Evolutionary conservation across 2,888 invertebrate species (phyloP), one percentile per base, ranked within the genome.

Genomic region (Sicus ferrugineus): DNA sequence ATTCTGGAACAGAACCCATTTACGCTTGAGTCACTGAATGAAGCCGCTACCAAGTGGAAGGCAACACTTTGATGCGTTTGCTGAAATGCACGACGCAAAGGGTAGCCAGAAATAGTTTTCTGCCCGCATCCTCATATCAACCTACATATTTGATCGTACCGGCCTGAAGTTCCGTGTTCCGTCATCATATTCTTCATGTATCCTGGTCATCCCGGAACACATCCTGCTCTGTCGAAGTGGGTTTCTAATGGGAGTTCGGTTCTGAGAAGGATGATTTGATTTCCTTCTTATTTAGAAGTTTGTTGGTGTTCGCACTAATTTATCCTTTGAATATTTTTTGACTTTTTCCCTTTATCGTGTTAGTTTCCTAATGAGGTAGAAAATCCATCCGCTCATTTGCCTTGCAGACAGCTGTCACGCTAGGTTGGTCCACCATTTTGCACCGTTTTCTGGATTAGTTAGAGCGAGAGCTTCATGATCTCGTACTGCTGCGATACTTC

Each of bases 311-410:
- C 50, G 50, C 23, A 50, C 1, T 21, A 50, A 50, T 21, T 21
- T 23, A 54, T 54, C 54, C 54, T 54, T 54, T 54, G 54, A 54
- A 28, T 11, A 23, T 61, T 42, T 42, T 61, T 42, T 61, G 1
- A 26, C 54, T 23, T 23, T n/a, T 30, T 30, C 7, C 31, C 42
- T 30, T 67, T 46, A 58, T 58, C 58, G 48, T 30, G 46, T 67
- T 67, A 67, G 67, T 67, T 67, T 67, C 30, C 46, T 67, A 67
- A 67, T 67, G 67, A 67, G 46, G 58, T 46, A 58, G 56, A 67
- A 67, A 67, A 67, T 30, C 48, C 67, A 67, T 30, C 48, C 67
- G 58, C 67, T 66, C 65, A 52, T 52, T 34, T 52, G 50, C 52
- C 11, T 31, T 38, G 28, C 21, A 67, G 58, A 48, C 58, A 58